phyloP scores from a whole-genome alignment of 2,888 invertebrate species.

The Platycheirus albimanus region DNA sequence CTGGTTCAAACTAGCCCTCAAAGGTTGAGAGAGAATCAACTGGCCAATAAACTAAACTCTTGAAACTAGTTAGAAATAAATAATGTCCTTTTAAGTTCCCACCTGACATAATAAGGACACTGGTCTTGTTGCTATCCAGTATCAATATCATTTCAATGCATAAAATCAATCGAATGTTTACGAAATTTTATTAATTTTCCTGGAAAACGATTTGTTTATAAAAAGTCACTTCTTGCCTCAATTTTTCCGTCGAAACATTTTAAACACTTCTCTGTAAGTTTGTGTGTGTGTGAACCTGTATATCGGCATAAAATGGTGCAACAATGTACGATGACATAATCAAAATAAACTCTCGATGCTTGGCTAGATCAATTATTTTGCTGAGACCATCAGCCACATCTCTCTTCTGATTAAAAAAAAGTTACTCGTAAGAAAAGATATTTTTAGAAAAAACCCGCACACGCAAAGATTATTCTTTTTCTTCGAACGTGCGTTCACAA shows the following conservation, averaged over 20 bases:
- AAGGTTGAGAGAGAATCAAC: too few relatives aligned
- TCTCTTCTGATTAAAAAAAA: too few relatives aligned
- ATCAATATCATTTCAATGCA: too few relatives aligned
- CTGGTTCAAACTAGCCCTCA: too few relatives aligned
- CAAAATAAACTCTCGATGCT: slow-evolving; percentile 50
- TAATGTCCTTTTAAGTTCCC: too few relatives aligned
- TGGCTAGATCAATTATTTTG: slow-evolving; percentile 40
- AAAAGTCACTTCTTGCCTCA: background rate
- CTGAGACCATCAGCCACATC: background rate
- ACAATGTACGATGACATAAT: slow-evolving; percentile 59
- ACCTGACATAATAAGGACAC: too few relatives aligned
- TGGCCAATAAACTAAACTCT: too few relatives aligned
- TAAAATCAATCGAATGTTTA: slow-evolving; percentile 2
- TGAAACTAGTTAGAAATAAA: too few relatives aligned
- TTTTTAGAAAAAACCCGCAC: slow-evolving; percentile 69
- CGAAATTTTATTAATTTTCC: too few relatives aligned
- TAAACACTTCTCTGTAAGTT: slow-evolving; percentile 1
- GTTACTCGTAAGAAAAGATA: slow-evolving; percentile 4
- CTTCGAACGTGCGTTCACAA: slow-evolving; percentile 18
- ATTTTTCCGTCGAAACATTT: slow-evolving; percentile 47
- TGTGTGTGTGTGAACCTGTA: background rate
- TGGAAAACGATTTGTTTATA: slow-evolving; percentile 18
- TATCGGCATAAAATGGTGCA: slow-evolving; percentile 45
- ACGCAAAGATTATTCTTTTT: slow-evolving; percentile 43
- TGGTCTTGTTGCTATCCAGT: too few relatives aligned